Base-by-base conservation (phyloP, 2,888 invertebrate species). In the Tenthredo livida region DNA sequence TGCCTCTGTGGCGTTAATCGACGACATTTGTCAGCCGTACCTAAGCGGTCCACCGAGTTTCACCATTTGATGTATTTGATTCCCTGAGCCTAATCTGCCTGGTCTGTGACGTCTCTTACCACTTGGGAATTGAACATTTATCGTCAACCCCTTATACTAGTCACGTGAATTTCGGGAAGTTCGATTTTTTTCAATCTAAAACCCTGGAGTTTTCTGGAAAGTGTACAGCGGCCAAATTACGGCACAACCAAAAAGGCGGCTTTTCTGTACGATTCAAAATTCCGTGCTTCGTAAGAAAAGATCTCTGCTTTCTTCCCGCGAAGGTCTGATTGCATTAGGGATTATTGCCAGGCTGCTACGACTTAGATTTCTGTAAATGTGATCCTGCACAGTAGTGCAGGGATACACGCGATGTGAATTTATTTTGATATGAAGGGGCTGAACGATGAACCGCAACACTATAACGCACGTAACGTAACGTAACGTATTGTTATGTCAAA, bases 1-100 rank as follows among this genome's bases (percentile, higher is more conserved):
- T n/a, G 37, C n/a, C 70, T 70, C n/a, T 33, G n/a, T 6, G 33
- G 37, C 70, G 70, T 70, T 70, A 70, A 70, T 70, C 70, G 70
- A 33, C 37, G 17, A 17, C 70, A 70, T 70, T 37, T 70, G 9
- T 70, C 70, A 70, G 70, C 17, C 70, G 70, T 70, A n/a, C n/a
- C 70, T 70, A 37, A 70, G 70, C 70, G 70, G 70, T 70, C 70
- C 70, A 70, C 12, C 37, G 70, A 37, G 33, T 37, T n/a, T 37
- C 70, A 17, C 29, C 37, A 29, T 70, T 70, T 70, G 70, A 70
- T 70, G 37, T 37, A n/a, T 37, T 70, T n/a, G 29, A 37, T n/a
- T 70, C 37, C 17, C 17, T 70, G 33, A n/a, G 70, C 70, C 37
- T 29, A 12, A 37, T 37, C 17, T 70, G 37, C 17, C 37, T 70